Evolutionary conservation across 2,113 vertebrate species (phyloP).

Genomic region (Hiodon tergisus): DNA sequence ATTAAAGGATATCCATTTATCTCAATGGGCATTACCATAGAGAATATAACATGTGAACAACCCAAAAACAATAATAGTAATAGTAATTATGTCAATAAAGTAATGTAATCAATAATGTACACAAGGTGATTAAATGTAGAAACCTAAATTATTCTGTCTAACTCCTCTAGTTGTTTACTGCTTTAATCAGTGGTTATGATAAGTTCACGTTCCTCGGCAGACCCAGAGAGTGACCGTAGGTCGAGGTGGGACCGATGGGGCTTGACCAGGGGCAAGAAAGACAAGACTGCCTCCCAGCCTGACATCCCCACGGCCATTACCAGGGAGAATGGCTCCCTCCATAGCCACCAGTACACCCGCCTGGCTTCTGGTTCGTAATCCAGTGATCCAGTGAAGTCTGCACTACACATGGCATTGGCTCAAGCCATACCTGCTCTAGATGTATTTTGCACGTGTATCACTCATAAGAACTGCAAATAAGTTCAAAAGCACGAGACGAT

Average conservation of each 20-base stretch:
- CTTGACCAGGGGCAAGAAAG: conserved; percentile 71
- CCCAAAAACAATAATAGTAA: no score
- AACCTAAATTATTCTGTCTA: no score
- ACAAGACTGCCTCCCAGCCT: conserved; percentile 81
- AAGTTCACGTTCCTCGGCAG: conserved; percentile 24
- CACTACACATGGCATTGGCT: neutral
- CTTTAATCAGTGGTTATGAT: neutral
- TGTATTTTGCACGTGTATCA: no score
- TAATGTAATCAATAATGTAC: no score
- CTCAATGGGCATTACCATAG: no score
- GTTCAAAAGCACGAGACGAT: no score
- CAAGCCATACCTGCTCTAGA: neutral
- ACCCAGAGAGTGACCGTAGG: conserved; percentile 55
- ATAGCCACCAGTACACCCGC: conserved; percentile 64
- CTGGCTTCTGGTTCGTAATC: conserved; percentile 75
- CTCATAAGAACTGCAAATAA: no score
- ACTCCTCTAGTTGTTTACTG: neutral
- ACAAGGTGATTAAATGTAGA: no score
- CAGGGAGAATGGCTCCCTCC: conserved; percentile 65
- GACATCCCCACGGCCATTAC: conserved; percentile 76
- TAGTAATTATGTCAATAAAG: no score
- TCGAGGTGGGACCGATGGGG: conserved; percentile 92
- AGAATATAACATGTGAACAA: no score
- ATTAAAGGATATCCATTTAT: no score
- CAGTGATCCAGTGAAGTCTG: neutral